Evolutionary conservation across 1,140 invertebrate genomes (phyloP).

Genomic region (Anagrus nilaparvatae): DNA sequence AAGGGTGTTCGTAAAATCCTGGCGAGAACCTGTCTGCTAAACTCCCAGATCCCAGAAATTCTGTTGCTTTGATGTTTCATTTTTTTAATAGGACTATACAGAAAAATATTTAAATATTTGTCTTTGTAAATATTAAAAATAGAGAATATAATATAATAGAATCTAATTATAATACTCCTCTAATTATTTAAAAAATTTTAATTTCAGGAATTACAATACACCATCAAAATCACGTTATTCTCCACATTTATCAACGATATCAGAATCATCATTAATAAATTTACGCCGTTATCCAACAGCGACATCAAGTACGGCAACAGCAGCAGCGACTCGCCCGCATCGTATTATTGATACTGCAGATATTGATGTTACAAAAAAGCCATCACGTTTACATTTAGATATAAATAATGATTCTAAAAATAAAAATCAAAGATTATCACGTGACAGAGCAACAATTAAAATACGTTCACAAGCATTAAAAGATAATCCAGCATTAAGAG

Average conservation of each 20-base stretch:
- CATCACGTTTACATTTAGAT: constrained; percentile 28
- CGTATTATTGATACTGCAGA: constrained; percentile 70
- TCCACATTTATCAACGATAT: constrained; percentile 63
- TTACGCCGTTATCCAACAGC: constrained; percentile 26
- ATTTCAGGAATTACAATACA: constrained; percentile 36
- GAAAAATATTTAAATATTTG: too few species aligned
- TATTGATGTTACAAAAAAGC: constrained; percentile 61
- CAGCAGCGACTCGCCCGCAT: constrained; percentile 30
- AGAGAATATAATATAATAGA: too few species aligned
- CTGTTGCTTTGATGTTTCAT: too few species aligned
- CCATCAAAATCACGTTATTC: constrained; percentile 47
- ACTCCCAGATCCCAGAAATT: too few species aligned
- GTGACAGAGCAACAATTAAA: constrained; percentile 33
- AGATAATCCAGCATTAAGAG: constrained; percentile 38
- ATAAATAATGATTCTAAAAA: constrained; percentile 17
- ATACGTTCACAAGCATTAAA: constrained; percentile 40
- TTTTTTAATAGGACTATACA: too few species aligned
- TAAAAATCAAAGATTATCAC: constrained; percentile 23
- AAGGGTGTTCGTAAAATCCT: too few species aligned
- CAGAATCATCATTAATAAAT: constrained; percentile 47
- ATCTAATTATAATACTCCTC: too few species aligned
- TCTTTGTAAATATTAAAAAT: too few species aligned
- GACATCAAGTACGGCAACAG: constrained; percentile 9
- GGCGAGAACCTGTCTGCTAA: too few species aligned
- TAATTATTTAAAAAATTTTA: too few species aligned